Evolutionary conservation across 2,113 vertebrate genomes (phyloP).

Genomic region (Nothocercus nigrocapillus): DNA sequence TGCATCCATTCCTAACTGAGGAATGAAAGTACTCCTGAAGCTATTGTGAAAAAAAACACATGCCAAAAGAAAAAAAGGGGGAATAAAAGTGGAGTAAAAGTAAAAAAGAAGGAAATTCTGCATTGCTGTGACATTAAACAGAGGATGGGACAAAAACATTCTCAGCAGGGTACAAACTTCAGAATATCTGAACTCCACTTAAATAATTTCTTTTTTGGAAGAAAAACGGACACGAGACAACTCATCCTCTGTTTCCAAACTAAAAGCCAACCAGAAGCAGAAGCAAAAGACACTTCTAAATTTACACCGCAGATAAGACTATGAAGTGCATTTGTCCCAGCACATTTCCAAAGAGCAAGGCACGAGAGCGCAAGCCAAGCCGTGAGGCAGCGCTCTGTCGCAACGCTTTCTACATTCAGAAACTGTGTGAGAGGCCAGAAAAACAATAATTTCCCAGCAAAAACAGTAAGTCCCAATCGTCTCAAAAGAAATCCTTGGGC

Average conservation of each 20-base stretch:
- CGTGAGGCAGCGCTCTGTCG: no score
- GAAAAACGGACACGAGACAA: background rate
- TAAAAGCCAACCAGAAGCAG: background rate
- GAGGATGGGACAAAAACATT: background rate
- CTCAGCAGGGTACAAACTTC: background rate
- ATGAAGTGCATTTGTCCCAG: no score
- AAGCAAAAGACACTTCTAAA: background rate
- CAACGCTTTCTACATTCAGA: no score
- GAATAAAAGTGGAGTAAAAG: background rate
- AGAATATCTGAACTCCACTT: background rate
- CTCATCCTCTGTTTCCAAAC: background rate
- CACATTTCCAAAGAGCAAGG: background rate
- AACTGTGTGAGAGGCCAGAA: background rate
- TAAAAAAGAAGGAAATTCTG: no score
- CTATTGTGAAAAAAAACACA: background rate
- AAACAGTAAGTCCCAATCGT: no score
- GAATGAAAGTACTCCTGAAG: background rate
- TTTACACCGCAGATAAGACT: background rate
- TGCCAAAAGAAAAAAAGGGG: background rate
- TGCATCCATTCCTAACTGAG: background rate
- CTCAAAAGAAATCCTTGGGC: background rate
- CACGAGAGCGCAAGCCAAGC: background rate
- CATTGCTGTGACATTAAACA: background rate
- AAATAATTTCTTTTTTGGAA: background rate
- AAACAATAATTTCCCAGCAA: background rate